Evolutionary conservation across 1,140 invertebrate species (phyloP).

Genomic region (Formica selysi): DNA sequence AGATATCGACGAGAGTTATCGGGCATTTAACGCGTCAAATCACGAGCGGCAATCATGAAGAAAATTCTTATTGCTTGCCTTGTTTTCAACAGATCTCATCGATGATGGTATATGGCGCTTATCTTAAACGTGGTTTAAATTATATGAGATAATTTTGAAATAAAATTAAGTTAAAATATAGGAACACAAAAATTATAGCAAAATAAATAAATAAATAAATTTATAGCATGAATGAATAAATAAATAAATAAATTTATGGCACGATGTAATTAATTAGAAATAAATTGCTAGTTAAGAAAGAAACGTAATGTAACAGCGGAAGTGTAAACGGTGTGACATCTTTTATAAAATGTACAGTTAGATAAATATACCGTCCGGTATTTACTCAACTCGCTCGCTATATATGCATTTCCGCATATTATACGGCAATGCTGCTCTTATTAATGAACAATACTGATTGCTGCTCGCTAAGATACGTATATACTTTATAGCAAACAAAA

Average conservation of each 20-base stretch:
- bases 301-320: not conserved
- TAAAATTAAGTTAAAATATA: no score
- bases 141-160: not conserved
- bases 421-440: not conserved
- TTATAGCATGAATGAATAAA: no score
- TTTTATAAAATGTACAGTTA: slow-evolving; percentile 28
- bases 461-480: not conserved
- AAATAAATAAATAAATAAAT: no score
- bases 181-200: no score
- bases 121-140: not conserved
- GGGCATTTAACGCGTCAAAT: not conserved
- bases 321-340: slow-evolving; percentile 1
- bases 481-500: not conserved
- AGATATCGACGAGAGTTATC: slow-evolving; percentile 12
- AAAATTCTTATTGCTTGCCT: not conserved
- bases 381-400: not conserved
- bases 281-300: not conserved
- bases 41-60: not conserved
- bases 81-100: not conserved
- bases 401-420: not conserved
- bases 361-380: not conserved
- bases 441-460: not conserved
- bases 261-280: slow-evolving; percentile 25
- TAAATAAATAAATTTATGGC: not conserved
- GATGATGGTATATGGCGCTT: not conserved